These are phyloP conservation scores for Emmelina monodactyla DNA, from an alignment of 2,888 invertebrate species.

Conservation along the genomic window DNA sequence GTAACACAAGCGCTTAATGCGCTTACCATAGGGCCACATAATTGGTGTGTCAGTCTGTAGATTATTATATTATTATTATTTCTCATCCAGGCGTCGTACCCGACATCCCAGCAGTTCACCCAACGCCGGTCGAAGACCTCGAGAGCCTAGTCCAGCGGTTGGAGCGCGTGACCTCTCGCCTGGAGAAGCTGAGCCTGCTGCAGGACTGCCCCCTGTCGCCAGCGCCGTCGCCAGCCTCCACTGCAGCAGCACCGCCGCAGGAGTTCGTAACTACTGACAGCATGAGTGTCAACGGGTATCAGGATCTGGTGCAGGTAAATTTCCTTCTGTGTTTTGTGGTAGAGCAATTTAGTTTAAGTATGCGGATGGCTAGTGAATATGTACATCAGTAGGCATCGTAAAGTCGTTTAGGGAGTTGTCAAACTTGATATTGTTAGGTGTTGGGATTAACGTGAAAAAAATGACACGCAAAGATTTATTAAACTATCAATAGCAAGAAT, in stretches of 20 bases:
- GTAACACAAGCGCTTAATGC: no score
- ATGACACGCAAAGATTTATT: no score
- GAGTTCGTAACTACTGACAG: constrained; percentile 26
- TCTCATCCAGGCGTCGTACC: constrained; percentile 59
- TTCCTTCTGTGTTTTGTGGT: not conserved
- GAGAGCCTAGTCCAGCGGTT: constrained; percentile 76
- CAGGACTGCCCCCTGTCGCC: constrained; percentile 32
- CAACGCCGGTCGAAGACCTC: constrained; percentile 64
- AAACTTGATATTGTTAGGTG: no score
- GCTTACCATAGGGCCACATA: no score
- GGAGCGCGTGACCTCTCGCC: constrained; percentile 76
- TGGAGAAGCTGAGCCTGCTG: constrained; percentile 66
- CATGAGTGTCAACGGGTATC: constrained; percentile 82
- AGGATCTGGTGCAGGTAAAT: constrained; percentile 70
- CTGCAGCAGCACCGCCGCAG: constrained; percentile 26
- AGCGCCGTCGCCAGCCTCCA: constrained; percentile 35
- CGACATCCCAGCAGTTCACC: constrained; percentile 42
- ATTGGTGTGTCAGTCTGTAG: no score
- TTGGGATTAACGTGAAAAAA: no score
- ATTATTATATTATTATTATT: no score
- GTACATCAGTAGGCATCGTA: no score
- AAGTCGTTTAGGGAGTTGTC: no score
- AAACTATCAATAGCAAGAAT: no score
- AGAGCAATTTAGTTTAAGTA: no score
- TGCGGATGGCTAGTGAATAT: no score